These are phyloP conservation scores for Amblyraja radiata DNA, from an alignment of 2,797 vertebrate genomes.

Conservation along the genomic window DNA sequence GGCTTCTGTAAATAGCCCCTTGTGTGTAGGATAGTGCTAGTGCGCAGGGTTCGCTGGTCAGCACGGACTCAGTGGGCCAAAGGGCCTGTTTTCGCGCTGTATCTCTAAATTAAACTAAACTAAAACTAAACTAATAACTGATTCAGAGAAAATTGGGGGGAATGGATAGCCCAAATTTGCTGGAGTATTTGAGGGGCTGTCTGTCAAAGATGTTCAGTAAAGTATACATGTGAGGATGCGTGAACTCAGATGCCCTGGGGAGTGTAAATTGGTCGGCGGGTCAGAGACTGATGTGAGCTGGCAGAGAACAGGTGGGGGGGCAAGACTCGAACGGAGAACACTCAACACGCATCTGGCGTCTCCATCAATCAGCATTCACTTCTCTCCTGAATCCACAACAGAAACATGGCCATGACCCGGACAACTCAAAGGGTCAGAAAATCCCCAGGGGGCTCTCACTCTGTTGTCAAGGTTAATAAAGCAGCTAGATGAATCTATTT, in stretches of 20 bases:
- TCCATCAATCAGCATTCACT: conserved; percentile 61
- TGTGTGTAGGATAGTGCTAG: too few relatives aligned
- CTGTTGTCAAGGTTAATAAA: neutral
- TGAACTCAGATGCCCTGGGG: conserved; percentile 47
- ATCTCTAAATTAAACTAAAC: too few relatives aligned
- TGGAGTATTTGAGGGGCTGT: conserved; percentile 22
- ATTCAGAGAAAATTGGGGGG: neutral
- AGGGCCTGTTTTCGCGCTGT: too few relatives aligned
- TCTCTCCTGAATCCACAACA: conserved; percentile 37
- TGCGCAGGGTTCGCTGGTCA: too few relatives aligned
- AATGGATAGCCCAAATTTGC: neutral
- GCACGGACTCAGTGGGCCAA: too few relatives aligned
- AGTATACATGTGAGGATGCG: conserved; percentile 34
- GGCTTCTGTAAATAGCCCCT: too few relatives aligned
- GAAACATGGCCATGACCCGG: conserved; percentile 34
- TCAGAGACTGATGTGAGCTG: conserved; percentile 58
- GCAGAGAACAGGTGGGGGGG: conserved; percentile 62
- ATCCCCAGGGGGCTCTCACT: neutral
- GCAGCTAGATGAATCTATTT: neutral
- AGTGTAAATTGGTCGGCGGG: conserved; percentile 70
- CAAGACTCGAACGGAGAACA: conserved; percentile 48
- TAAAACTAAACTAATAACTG: too few relatives aligned
- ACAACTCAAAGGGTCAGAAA: conserved; percentile 39
- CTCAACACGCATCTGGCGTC: conserved; percentile 62
- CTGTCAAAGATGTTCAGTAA: conserved; percentile 45